phyloP scores from a whole-genome alignment of 2,113 vertebrate genomes.

The Lates calcarifer region DNA sequence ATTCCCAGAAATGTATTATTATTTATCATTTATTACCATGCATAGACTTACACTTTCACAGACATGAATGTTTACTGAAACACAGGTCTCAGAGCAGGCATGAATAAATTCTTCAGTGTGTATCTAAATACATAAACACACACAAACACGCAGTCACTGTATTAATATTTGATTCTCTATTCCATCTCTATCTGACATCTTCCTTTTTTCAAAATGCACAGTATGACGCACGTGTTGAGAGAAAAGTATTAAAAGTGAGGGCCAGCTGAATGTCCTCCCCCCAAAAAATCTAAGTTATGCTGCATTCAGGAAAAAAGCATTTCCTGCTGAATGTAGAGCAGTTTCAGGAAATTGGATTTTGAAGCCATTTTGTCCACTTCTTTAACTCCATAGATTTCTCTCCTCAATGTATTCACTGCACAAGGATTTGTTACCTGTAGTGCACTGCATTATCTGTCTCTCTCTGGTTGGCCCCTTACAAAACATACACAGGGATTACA shows the following conservation, averaged over 20 bases:
- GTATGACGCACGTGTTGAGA: slow-evolving; percentile 8
- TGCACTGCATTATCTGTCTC: slow-evolving; percentile 45
- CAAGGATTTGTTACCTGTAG: slow-evolving; percentile 54
- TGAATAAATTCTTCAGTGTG: slow-evolving; percentile 29
- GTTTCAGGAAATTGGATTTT: slow-evolving; percentile 73
- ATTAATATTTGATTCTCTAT: slow-evolving; percentile 30
- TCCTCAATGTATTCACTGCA: slow-evolving; percentile 42
- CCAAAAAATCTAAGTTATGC: slow-evolving; percentile 3
- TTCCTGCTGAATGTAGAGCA: slow-evolving; percentile 60
- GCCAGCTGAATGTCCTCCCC: not conserved
- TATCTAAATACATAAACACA: slow-evolving; percentile 6
- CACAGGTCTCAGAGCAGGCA: not conserved
- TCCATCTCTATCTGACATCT: slow-evolving; percentile 28
- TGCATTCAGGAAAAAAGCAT: slow-evolving; percentile 46
- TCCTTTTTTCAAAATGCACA: slow-evolving; percentile 1
- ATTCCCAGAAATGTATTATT: slow-evolving; percentile 18
- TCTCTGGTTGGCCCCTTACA: slow-evolving; percentile 39
- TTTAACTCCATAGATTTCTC: slow-evolving; percentile 56
- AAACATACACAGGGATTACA: slow-evolving; percentile 50
- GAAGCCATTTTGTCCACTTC: slow-evolving; percentile 63
- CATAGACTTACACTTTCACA: slow-evolving; percentile 23
- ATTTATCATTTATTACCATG: slow-evolving; percentile 31
- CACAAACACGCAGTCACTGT: not conserved
- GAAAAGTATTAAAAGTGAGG: slow-evolving; percentile 2
- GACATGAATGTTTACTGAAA: not conserved